A percentile compares a stretch with the other conserved stretches of the same genome.
These are phyloP conservation scores for Junonia oenone DNA, from an alignment of 2,888 invertebrate genomes.

Conservation along the genomic window DNA sequence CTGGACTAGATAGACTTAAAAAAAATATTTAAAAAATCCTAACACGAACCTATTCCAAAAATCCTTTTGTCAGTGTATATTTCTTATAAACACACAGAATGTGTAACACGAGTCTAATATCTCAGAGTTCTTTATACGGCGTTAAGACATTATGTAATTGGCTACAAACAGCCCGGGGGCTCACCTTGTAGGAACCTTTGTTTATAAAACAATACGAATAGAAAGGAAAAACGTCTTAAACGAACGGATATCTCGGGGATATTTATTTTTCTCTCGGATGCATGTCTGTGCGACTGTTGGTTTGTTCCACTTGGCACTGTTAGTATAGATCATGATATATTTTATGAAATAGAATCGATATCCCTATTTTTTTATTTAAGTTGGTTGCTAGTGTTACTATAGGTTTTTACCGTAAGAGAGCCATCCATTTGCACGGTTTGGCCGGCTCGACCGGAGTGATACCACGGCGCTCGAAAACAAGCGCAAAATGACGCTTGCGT, in stretches of 20 bases:
- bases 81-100: constrained; percentile 1
- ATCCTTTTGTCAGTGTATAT: neutral
- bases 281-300: constrained; percentile 41
- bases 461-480: too few relatives aligned
- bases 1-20: too few relatives aligned
- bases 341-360: too few relatives aligned
- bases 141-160: constrained; percentile 23
- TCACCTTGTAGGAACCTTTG: constrained; percentile 31
- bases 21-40: too few relatives aligned
- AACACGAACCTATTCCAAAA: neutral
- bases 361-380: too few relatives aligned
- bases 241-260: constrained; percentile 33
- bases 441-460: too few relatives aligned
- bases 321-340: too few relatives aligned
- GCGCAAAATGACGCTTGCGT: too few relatives aligned
- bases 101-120: neutral
- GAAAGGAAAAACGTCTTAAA: constrained; percentile 29
- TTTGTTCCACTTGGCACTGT: constrained; percentile 22
- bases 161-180: constrained; percentile 23
- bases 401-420: too few relatives aligned
- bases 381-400: too few relatives aligned
- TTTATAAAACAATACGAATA: constrained; percentile 33
- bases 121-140: constrained; percentile 5
- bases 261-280: constrained; percentile 41
- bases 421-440: too few relatives aligned